Evolutionary conservation across 2,888 invertebrate species (phyloP).

Genomic region (Ethmia dodecea): DNA sequence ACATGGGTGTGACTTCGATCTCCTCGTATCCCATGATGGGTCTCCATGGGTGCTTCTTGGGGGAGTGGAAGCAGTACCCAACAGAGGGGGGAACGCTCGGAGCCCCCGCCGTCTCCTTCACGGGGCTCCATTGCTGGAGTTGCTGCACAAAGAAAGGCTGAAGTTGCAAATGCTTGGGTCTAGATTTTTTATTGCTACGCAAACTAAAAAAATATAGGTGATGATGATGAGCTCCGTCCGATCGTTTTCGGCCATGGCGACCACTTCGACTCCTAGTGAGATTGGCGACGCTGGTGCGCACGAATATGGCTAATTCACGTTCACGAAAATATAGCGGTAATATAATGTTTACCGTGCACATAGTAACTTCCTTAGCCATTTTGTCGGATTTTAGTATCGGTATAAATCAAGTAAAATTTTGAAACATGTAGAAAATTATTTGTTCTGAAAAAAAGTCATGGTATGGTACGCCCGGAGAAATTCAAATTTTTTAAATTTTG

Average conservation of each 20-base stretch:
- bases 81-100: constrained; percentile 80
- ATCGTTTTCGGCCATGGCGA: no score
- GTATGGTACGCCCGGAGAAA: constrained; percentile 13
- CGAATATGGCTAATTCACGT: no score
- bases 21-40: constrained; percentile 88
- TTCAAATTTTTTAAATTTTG: constrained; percentile 27
- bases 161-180: no score
- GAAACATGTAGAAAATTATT: constrained; percentile 20
- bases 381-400: constrained; percentile 24
- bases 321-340: no score
- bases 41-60: constrained; percentile 87
- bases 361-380: constrained; percentile 70
- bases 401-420: constrained; percentile 17
- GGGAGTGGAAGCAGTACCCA: constrained; percentile 84
- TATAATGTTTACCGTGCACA: constrained; percentile 62
- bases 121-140: constrained; percentile 87
- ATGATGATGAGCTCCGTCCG: no score
- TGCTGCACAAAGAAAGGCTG: constrained; percentile 77
- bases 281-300: no score
- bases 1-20: constrained; percentile 85
- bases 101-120: constrained; percentile 81
- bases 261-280: no score
- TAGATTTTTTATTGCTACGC: no score
- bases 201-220: no score
- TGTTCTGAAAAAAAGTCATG: constrained; percentile 19